Evolutionary conservation across 2,797 vertebrate species (phyloP), one percentile per base, ranked within the genome.

Genomic region (Poeciliopsis turneri): DNA sequence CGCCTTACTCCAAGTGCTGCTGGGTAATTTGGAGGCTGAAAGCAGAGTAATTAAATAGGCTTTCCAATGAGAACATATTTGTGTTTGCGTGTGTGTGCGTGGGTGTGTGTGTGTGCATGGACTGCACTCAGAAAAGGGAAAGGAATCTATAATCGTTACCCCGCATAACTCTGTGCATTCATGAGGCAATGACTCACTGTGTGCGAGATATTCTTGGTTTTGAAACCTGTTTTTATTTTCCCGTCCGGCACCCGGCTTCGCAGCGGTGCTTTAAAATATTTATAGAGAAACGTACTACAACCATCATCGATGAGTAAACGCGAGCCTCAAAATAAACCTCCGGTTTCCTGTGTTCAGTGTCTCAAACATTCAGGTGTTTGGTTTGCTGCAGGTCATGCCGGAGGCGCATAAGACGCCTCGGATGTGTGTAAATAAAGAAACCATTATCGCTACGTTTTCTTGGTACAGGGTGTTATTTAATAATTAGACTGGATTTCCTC

Each of bases 31-130:
- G 86, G 92, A 92, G 84, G 86, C 88, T 93, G 90, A 94, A 93
- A 94, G 91, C 89, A 90, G 86, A 89, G 94, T 95, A 94, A 95
- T 96, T 94, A 95, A 94, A 93, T 92, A 92, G 93, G 89, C 87
- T 85, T 92, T 89, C 92, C 68, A 76, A 93, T 89, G 90, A 91
- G 87, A 87, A 89, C 82, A 81, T 85, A 80, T 87, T 88, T 88
- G 78, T 91, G 86, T 84, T 84, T 78, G 79, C 84, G 78, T 82
- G 74, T 69, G 61, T 74, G 78, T 76, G 77, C 84, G 43, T 85
- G 78, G 82, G 78, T 82, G 74, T 53, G 59, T 75, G 78, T 77
- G 64, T 47, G 45, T 30, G 46, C 33, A 25, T 79, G 30, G 61
- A 73, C 76, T 80, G 68, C 75, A 72, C 82, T 82, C 78, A 71